Evolutionary conservation across 2,797 vertebrate genomes (phyloP).

Genomic region (Sebastes kiyomatsui): DNA sequence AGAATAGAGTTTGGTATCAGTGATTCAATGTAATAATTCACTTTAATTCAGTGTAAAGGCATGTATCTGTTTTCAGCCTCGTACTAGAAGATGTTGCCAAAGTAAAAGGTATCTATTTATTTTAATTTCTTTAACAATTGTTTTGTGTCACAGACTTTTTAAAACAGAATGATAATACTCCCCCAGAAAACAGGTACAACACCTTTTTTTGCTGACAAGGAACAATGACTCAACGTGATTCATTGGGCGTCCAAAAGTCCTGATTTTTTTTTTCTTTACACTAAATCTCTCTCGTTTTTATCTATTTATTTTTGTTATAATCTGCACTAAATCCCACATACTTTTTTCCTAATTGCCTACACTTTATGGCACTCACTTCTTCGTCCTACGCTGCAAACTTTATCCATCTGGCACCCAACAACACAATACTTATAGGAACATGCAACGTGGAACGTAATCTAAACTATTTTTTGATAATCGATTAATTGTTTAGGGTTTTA

Average conservation of each 20-base stretch:
- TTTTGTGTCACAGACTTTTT: neutral
- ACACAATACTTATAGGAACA: neutral
- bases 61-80: neutral
- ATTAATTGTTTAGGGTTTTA: neutral
- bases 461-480: neutral
- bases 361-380: neutral
- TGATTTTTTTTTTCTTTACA: neutral
- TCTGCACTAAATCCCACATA: slow-evolving; percentile 7
- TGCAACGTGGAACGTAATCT: neutral
- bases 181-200: neutral
- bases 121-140: neutral
- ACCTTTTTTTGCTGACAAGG: slow-evolving; percentile 1
- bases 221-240: neutral
- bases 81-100: neutral
- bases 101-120: neutral
- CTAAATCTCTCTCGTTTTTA: neutral
- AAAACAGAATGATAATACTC: neutral
- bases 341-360: neutral
- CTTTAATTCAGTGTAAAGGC: neutral
- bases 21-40: neutral
- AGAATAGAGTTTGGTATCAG: neutral
- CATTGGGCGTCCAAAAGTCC: neutral
- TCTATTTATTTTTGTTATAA: neutral
- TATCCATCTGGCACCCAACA: neutral
- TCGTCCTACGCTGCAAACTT: neutral